These are phyloP conservation scores for Moxostoma hubbsi DNA, from an alignment of 2,797 vertebrate genomes.

Conservation along the genomic window DNA sequence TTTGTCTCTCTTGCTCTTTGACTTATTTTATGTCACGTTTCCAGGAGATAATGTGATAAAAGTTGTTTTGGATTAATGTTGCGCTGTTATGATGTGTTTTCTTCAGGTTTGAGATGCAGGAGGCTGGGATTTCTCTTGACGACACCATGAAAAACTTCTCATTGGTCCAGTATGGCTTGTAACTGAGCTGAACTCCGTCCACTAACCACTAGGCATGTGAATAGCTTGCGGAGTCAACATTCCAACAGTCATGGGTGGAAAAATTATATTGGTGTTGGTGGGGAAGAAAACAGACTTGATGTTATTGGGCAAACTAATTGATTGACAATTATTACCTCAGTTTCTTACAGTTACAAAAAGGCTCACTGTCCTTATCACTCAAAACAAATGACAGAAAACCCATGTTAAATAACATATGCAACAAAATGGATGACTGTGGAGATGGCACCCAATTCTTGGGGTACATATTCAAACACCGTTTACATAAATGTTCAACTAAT, in stretches of 20 bases:
- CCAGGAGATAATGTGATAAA: background rate
- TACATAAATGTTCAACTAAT: conserved; percentile 96
- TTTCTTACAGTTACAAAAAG: conserved; percentile 55
- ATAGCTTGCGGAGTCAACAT: conserved; percentile 78
- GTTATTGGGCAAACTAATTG: conserved; percentile 80
- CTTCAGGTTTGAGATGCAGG: conserved; percentile 94
- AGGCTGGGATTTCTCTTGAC: conserved; percentile 88
- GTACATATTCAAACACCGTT: conserved; percentile 90
- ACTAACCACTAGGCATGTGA: conserved; percentile 70
- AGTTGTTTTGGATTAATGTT: background rate
- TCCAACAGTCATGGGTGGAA: conserved; percentile 81
- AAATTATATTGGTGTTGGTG: conserved; percentile 60
- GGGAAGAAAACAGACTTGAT: conserved; percentile 60
- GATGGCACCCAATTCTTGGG: conserved; percentile 88
- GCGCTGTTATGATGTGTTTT: background rate
- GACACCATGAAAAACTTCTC: conserved; percentile 91
- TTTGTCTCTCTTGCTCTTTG: background rate
- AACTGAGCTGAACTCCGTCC: conserved; percentile 76
- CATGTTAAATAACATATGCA: conserved; percentile 89
- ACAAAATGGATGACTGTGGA: conserved; percentile 99
- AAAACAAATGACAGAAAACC: conserved; percentile 60
- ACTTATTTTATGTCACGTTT: background rate
- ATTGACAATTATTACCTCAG: conserved; percentile 67
- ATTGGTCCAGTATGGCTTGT: conserved; percentile 88
- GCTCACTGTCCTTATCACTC: conserved; percentile 59